Base-by-base conservation (phyloP, 2,888 invertebrate genomes). In the Hetaerina titia region DNA sequence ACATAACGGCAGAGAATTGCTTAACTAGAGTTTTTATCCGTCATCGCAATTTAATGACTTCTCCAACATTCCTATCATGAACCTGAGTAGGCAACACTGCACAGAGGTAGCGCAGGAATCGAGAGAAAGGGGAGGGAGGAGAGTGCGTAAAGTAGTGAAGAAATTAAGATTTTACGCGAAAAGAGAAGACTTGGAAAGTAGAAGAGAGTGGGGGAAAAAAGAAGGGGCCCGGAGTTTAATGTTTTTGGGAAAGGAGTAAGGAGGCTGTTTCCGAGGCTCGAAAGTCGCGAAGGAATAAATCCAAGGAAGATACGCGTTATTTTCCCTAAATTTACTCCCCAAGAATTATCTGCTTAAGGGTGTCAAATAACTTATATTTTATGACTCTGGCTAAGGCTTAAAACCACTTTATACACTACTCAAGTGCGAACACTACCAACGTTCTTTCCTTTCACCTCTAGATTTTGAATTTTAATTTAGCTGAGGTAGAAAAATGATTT, bases 291-390 rank as follows among this genome's bases (percentile, higher is more conserved):
- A 31, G 81, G 31, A 31, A 81, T 81, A 81, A 81, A 81, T 81
- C 81, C 81, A 81, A 81, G 81, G 31, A n/a, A 31, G 81, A 81
- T 81, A 31, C 31, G 13, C 81, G 81, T 81, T 81, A 81, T 81
- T 81, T 81, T 81, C 81, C 81, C 81, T 81, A 81, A 81, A 81
- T 81, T 81, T 81, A 81, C 81, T 81, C 81, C 31, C 81, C 81
- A 81, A 81, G 81, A 81, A 31, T 81, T 81, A 81, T 81, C 81
- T 31, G 81, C 81, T 81, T 81, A 81, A 81, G 13, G 31, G 13
- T 81, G 81, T 81, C 81, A 81, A 81, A 81, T 81, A 81, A 81
- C 81, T 81, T 81, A 81, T 81, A 81, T 81, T 81, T 81, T 81
- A 81, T 81, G 81, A 31, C 81, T 81, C 81, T 8, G 81, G 25